These are phyloP conservation scores for Protaetia brevitarsis DNA, from an alignment of 1,140 invertebrate species.

Conservation along the genomic window DNA sequence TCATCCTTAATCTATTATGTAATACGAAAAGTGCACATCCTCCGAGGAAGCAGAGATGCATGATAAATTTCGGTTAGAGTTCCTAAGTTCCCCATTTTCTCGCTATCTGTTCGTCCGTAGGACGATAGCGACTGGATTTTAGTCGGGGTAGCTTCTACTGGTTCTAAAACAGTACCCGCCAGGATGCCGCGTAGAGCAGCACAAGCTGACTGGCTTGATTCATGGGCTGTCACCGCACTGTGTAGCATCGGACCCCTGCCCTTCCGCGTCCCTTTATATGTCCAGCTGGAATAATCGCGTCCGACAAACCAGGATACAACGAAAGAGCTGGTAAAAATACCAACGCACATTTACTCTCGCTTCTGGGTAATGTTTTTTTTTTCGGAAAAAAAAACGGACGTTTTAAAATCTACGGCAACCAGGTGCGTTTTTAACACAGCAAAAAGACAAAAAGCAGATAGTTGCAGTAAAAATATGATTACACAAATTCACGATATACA, in stretches of 20 bases:
- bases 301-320: conserved; percentile 1
- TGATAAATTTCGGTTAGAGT: conserved; percentile 14
- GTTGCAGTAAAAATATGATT: no score
- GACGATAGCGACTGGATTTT: neutral
- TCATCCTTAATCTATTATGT: no score
- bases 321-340: neutral
- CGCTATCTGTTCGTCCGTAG: conserved; percentile 3
- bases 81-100: neutral
- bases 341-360: neutral
- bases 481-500: no score
- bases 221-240: conserved; percentile 19
- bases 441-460: no score
- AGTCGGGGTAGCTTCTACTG: neutral
- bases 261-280: conserved; percentile 10
- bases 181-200: conserved; percentile 9
- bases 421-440: no score
- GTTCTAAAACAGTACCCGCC: neutral
- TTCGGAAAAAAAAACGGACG: no score
- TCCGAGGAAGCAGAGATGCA: neutral
- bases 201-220: conserved; percentile 20
- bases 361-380: no score
- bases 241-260: conserved; percentile 11
- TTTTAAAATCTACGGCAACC: no score
- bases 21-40: neutral
- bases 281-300: conserved; percentile 17